Conservation (phyloP, 1,140 invertebrate species). For the Drosophila yakuba region DNA sequence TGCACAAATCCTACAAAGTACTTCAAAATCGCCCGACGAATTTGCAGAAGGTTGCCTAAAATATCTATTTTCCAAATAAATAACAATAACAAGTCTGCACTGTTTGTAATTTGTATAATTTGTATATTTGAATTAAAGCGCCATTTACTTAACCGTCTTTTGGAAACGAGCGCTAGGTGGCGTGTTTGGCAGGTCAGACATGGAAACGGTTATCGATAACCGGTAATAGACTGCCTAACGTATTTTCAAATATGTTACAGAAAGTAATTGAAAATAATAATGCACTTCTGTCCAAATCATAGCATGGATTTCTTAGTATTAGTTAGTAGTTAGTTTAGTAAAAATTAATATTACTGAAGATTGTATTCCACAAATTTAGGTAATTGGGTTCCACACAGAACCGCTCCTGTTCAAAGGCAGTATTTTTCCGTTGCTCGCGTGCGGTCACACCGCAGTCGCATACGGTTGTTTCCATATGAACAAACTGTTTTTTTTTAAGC, state of each 20-base stretch:
- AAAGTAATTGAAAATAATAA: no score
- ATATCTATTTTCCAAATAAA: conserved; percentile 59
- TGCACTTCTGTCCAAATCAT: no score
- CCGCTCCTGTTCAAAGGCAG: background rate
- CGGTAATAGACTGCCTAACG: background rate
- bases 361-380: no score
- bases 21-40: conserved; percentile 42
- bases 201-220: background rate
- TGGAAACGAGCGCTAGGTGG: background rate
- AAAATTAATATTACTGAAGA: no score
- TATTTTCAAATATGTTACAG: no score
- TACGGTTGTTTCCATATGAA: conserved; percentile 35
- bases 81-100: background rate
- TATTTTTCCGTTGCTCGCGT: background rate
- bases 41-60: conserved; percentile 32
- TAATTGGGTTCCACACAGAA: no score
- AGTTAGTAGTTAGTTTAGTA: no score
- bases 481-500: conserved; percentile 40
- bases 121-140: conserved; percentile 5
- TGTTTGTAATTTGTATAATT: background rate
- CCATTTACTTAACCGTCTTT: conserved; percentile 1
- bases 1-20: conserved; percentile 1
- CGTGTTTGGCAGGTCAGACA: background rate
- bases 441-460: conserved; percentile 14
- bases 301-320: no score